Evolutionary conservation across 2,888 invertebrate genomes (phyloP).

Genomic region (Melipona beecheii): DNA sequence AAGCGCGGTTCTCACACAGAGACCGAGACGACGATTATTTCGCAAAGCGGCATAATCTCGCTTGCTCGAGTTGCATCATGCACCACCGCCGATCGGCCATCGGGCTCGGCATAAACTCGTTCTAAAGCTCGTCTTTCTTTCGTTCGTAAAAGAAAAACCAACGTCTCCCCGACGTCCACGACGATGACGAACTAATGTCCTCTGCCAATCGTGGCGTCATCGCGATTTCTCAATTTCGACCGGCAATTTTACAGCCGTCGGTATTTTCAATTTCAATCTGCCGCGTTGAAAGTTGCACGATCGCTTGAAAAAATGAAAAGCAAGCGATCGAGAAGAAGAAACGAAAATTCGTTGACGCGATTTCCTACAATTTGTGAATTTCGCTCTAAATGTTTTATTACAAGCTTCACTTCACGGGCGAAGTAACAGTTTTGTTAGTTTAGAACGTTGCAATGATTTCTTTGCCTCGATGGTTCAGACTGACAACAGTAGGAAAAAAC

Average conservation of each 20-base stretch:
- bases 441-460: too few relatives aligned
- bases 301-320: background rate
- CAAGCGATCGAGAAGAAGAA: background rate
- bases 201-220: background rate
- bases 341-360: too few relatives aligned
- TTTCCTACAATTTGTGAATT: too few relatives aligned
- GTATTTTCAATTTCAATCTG: background rate
- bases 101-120: constrained; percentile 29
- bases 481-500: too few relatives aligned
- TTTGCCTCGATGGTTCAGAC: too few relatives aligned
- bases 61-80: constrained; percentile 20
- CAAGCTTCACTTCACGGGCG: too few relatives aligned
- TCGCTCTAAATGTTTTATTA: too few relatives aligned
- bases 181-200: constrained; percentile 22
- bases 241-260: background rate
- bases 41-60: constrained; percentile 30
- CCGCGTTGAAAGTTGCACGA: background rate
- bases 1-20: constrained; percentile 2
- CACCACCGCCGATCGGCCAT: constrained; percentile 29
- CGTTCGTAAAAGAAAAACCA: background rate
- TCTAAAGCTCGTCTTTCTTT: constrained; percentile 25
- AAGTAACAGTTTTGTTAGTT: too few relatives aligned
- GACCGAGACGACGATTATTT: constrained; percentile 29
- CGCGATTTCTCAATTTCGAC: background rate
- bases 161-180: background rate